Evolutionary conservation across 1,140 invertebrate genomes (phyloP).

Genomic region (Pararge aegeria): DNA sequence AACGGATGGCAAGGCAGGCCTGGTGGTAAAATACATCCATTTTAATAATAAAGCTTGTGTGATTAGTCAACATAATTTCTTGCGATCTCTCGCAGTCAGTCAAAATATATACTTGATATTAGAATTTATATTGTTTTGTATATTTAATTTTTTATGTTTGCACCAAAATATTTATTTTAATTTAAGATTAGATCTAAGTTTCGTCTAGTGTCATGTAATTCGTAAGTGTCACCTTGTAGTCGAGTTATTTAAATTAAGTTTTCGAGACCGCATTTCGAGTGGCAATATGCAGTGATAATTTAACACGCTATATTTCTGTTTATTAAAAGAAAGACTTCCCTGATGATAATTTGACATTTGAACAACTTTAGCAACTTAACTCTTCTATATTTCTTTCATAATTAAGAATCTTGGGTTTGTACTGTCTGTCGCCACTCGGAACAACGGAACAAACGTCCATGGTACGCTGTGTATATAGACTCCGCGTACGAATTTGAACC

Average conservation of each 20-base stretch:
- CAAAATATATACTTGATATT: slow-evolving; percentile 51
- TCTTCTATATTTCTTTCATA: slow-evolving; percentile 1
- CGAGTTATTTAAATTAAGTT: slow-evolving; percentile 70
- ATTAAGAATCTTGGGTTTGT: background rate
- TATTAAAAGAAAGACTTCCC: slow-evolving; percentile 4
- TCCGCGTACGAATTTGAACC: slow-evolving; percentile 75
- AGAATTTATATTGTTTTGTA: slow-evolving; percentile 56
- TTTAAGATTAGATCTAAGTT: slow-evolving; percentile 73
- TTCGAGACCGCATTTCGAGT: slow-evolving; percentile 56
- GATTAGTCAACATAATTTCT: slow-evolving; percentile 63
- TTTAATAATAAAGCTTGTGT: slow-evolving; percentile 67
- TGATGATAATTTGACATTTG: slow-evolving; percentile 22
- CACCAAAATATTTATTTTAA: slow-evolving; percentile 74
- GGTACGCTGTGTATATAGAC: slow-evolving; percentile 76
- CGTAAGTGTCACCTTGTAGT: slow-evolving; percentile 75
- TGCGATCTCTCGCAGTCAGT: slow-evolving; percentile 63
- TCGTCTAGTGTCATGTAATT: slow-evolving; percentile 72
- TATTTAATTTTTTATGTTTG: slow-evolving; percentile 65
- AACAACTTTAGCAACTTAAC: slow-evolving; percentile 32
- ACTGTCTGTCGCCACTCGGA: slow-evolving; percentile 46
- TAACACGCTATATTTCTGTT: slow-evolving; percentile 12
- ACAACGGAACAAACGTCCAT: slow-evolving; percentile 73
- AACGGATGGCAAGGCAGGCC: slow-evolving; percentile 32
- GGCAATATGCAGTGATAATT: slow-evolving; percentile 42
- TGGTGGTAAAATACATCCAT: slow-evolving; percentile 47